Evolutionary conservation across 2,888 invertebrate genomes (phyloP).

Genomic region (Amblyjoppa fuscipennis): DNA sequence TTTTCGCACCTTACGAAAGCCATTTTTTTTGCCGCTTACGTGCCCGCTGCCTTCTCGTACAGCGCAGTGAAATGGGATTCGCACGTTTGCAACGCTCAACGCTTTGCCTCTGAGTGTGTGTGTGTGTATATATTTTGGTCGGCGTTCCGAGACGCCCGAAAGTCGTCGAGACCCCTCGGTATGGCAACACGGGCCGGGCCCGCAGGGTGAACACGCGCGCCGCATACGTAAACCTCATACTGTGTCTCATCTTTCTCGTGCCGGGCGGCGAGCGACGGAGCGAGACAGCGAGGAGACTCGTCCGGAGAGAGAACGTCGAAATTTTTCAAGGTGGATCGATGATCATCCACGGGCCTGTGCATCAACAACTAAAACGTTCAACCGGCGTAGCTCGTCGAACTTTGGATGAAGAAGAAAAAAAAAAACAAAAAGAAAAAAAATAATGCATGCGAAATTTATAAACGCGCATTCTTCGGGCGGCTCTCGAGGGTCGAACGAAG

Average conservation of each 20-base stretch:
- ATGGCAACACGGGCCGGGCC: conserved; percentile 71
- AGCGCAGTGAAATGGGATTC: conserved; percentile 6
- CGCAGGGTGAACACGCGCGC: conserved; percentile 71
- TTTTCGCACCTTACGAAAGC: not conserved
- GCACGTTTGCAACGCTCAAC: conserved; percentile 4
- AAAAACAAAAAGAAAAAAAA: conserved; percentile 7
- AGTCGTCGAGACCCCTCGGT: conserved; percentile 68
- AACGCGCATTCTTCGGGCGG: conserved; percentile 45
- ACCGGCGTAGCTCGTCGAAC: conserved; percentile 5
- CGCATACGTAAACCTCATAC: conserved; percentile 76
- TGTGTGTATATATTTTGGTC: conserved; percentile 5
- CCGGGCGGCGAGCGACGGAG: conserved; percentile 2
- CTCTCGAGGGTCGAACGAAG: conserved; percentile 20
- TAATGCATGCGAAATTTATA: conserved; percentile 46
- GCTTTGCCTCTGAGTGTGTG: not conserved
- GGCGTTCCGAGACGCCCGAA: conserved; percentile 57
- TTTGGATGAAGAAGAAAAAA: not conserved
- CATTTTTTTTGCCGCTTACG: not conserved
- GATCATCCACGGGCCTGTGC: conserved; percentile 49
- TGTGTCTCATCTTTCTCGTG: conserved; percentile 52
- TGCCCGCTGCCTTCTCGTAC: not conserved
- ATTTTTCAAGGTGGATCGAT: conserved; percentile 66
- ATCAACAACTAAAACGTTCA: conserved; percentile 20
- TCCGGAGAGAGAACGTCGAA: conserved; percentile 29
- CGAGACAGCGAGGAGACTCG: not conserved